Conservation (phyloP, 2,113 vertebrate species). For the Eretmochelys imbricata region DNA sequence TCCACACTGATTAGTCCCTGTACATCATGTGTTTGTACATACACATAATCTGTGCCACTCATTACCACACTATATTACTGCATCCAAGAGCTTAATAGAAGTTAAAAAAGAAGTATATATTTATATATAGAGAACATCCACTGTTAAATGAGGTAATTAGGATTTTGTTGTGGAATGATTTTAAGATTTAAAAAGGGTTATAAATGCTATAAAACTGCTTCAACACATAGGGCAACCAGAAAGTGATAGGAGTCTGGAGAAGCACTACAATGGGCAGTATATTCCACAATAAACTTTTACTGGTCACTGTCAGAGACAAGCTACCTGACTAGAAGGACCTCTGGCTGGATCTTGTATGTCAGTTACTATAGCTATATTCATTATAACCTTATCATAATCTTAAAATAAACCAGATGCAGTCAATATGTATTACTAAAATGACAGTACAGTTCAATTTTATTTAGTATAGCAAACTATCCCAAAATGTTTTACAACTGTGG, state of each 20-base stretch:
- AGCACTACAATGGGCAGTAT: not conserved
- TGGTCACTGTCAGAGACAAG: not conserved
- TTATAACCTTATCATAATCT: not conserved
- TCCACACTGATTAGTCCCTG: slow-evolving; percentile 41
- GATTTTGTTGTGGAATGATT: not conserved
- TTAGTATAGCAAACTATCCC: not conserved
- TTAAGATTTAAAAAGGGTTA: not conserved
- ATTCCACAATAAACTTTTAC: not conserved
- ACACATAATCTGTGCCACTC: not conserved
- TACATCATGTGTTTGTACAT: slow-evolving; percentile 2
- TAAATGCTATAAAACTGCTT: not conserved
- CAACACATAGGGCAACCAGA: not conserved
- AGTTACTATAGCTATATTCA: not conserved
- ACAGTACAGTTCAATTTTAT: not conserved
- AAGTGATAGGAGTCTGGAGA: not conserved
- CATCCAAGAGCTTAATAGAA: not conserved
- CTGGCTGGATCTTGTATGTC: not conserved
- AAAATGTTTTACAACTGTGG: not conserved
- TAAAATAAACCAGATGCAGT: not conserved
- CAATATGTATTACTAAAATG: not conserved
- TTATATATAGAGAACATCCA: not conserved
- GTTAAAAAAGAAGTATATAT: slow-evolving; percentile 1
- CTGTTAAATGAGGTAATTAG: not conserved
- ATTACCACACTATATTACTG: not conserved
- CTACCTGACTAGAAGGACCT: not conserved